These are phyloP conservation scores for Cotesia typhae DNA, from an alignment of 1,140 invertebrate genomes.

Conservation along the genomic window DNA sequence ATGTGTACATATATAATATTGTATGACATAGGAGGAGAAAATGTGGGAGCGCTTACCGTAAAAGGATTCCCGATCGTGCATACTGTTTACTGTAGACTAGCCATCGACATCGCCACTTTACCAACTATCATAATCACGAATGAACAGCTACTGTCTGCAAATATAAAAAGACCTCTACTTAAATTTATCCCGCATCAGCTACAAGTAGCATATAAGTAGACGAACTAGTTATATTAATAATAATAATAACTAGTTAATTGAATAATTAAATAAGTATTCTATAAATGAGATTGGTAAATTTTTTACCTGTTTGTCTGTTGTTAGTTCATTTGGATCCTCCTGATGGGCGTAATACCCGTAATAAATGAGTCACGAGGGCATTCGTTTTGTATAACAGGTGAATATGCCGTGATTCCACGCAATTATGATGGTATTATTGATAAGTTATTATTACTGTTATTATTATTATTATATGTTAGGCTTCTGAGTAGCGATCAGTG, in stretches of 20 bases:
- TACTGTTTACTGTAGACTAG: slow-evolving; percentile 2
- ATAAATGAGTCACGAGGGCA: slow-evolving; percentile 10
- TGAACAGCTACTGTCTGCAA: not conserved
- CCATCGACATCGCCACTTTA: not conserved
- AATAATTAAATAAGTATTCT: no score
- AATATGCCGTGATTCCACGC: slow-evolving; percentile 51
- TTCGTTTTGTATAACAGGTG: slow-evolving; percentile 49
- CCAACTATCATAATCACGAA: slow-evolving; percentile 13
- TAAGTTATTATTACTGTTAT: slow-evolving; percentile 23
- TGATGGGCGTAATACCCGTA: not conserved
- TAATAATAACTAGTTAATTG: no score
- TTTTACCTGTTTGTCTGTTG: no score
- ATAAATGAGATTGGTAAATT: no score
- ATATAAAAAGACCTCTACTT: not conserved
- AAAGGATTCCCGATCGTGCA: slow-evolving; percentile 28
- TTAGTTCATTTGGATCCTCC: slow-evolving; percentile 3
- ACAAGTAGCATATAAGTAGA: no score
- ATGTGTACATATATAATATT: no score
- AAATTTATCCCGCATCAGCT: not conserved
- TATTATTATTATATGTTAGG: not conserved
- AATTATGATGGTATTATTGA: slow-evolving; percentile 47
- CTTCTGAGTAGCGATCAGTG: not conserved
- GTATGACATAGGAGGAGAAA: slow-evolving; percentile 1
- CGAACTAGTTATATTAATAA: no score
- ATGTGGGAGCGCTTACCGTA: slow-evolving; percentile 1